Conservation (phyloP, 2,797 vertebrate genomes). For the Pipistrellus pipistrellus region DNA sequence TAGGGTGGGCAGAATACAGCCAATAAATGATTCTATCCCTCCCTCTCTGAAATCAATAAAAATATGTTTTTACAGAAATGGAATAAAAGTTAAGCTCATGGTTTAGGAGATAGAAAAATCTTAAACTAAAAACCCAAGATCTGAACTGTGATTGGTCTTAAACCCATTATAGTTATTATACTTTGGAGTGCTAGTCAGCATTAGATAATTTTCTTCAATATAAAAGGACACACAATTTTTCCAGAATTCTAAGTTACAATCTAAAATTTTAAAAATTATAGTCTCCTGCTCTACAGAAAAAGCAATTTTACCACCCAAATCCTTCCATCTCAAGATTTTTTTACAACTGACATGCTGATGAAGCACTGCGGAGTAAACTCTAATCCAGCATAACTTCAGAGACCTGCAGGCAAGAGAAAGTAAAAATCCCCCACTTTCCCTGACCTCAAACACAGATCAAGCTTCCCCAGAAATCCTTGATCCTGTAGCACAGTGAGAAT, state of each 20-base stretch:
- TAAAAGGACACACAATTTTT: conserved; percentile 25
- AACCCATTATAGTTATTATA: conserved; percentile 23
- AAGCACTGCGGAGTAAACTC: conserved; percentile 85
- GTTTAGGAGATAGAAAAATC: conserved; percentile 3
- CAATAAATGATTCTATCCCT: no score
- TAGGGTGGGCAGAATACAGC: no score
- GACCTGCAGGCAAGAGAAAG: conserved; percentile 73
- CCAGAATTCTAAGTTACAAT: not conserved
- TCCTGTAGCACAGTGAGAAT: conserved; percentile 86
- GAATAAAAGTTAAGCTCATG: conserved; percentile 28
- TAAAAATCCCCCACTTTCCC: conserved; percentile 85
- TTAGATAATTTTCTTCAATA: conserved; percentile 44
- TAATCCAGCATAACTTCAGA: conserved; percentile 85
- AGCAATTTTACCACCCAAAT: conserved; percentile 87
- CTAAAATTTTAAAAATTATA: conserved; percentile 36
- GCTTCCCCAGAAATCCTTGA: conserved; percentile 77
- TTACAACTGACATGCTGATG: conserved; percentile 86
- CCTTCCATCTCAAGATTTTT: conserved; percentile 88
- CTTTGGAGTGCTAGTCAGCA: not conserved
- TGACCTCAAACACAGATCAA: conserved; percentile 78
- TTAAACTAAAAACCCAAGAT: not conserved
- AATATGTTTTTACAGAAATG: not conserved
- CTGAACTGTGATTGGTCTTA: conserved; percentile 10
- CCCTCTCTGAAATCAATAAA: no score
- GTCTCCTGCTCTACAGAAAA: conserved; percentile 9